Evolutionary conservation across 2,797 vertebrate genomes (phyloP).

Genomic region (Dendrocincla fuliginosa): DNA sequence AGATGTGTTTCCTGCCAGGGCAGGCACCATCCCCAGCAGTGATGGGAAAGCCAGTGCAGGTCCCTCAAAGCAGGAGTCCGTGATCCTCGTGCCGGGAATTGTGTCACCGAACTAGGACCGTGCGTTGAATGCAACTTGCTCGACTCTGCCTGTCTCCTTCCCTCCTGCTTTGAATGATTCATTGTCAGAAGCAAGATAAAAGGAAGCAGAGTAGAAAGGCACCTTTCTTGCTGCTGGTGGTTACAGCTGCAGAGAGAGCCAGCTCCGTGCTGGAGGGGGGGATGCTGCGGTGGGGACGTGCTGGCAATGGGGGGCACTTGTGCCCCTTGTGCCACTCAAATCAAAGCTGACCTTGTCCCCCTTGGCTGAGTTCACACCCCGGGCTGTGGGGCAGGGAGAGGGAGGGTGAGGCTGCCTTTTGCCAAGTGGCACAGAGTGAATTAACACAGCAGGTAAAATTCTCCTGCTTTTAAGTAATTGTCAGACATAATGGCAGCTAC

Average conservation of each 20-base stretch:
- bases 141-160: neutral
- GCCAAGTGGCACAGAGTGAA: slow-evolving; percentile 9
- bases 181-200: neutral
- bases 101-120: neutral
- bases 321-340: neutral
- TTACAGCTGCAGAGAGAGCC: neutral
- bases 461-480: slow-evolving; percentile 16
- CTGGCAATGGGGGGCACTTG: neutral
- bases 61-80: neutral
- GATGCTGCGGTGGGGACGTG: neutral
- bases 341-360: neutral
- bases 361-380: neutral
- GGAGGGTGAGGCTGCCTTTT: neutral
- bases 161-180: neutral
- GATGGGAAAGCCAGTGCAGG: accelerated
- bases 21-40: neutral
- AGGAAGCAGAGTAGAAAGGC: neutral
- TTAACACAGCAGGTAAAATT: neutral
- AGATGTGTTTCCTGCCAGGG: accelerated
- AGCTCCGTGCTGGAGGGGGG: accelerated
- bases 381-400: neutral
- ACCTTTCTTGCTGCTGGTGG: neutral
- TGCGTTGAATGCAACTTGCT: neutral
- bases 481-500: neutral
- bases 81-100: neutral